A percentile compares a stretch with the other conserved stretches of the same genome.
These are phyloP conservation scores for Megalops atlanticus DNA, from an alignment of 2,113 vertebrate species.

Conservation along the genomic window DNA sequence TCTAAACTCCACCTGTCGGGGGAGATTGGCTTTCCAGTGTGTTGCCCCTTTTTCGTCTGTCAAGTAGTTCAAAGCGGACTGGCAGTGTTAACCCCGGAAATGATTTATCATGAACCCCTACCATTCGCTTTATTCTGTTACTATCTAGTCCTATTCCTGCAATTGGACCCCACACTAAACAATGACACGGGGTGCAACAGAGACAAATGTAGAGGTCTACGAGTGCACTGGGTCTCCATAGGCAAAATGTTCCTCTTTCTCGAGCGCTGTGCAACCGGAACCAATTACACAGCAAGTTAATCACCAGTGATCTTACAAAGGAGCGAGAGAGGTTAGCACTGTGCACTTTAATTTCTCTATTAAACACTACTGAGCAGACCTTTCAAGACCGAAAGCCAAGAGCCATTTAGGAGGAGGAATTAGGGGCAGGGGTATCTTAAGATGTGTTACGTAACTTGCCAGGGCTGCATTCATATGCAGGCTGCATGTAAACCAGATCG, in stretches of 20 bases:
- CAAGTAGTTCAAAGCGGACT: no score
- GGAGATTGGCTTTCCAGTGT: no score
- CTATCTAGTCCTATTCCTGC: background rate
- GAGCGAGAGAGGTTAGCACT: background rate
- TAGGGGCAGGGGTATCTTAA: background rate
- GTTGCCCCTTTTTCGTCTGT: no score
- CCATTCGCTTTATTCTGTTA: background rate
- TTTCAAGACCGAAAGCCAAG: slow-evolving; percentile 10
- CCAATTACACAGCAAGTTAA: no score
- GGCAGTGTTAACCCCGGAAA: background rate
- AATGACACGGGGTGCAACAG: background rate
- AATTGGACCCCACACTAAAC: background rate
- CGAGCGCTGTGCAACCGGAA: background rate
- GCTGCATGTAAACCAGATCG: background rate
- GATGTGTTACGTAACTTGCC: slow-evolving; percentile 2
- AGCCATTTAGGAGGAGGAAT: background rate
- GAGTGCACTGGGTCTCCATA: background rate
- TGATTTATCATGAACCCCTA: background rate
- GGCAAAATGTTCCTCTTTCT: background rate
- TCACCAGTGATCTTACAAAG: no score
- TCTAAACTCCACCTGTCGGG: no score
- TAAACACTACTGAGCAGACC: background rate
- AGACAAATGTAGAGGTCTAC: background rate
- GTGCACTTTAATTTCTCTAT: background rate
- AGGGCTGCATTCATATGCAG: background rate